phyloP scores from a whole-genome alignment of 2,113 vertebrate species.

The Paedocypris sp. region DNA sequence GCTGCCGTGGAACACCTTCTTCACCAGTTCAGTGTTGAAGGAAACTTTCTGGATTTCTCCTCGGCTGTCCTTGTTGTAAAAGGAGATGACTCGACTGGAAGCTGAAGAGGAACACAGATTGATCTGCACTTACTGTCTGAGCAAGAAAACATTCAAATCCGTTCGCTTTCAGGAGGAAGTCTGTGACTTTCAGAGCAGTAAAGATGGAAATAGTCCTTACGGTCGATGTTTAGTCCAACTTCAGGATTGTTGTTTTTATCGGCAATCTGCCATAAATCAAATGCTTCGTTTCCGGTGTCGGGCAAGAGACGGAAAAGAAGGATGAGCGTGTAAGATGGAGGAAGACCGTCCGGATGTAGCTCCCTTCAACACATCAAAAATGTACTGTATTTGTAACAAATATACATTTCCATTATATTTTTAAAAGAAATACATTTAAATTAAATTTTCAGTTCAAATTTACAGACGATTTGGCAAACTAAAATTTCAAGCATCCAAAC shows the following conservation, averaged over 20 bases:
- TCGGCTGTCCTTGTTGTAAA: slow-evolving; percentile 91
- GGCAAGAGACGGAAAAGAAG: slow-evolving; percentile 86
- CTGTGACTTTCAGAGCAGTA: no score
- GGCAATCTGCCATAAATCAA: slow-evolving; percentile 96
- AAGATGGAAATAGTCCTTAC: slow-evolving; percentile 61
- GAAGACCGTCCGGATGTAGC: slow-evolving; percentile 86
- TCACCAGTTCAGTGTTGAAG: slow-evolving; percentile 82
- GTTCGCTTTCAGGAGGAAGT: no score
- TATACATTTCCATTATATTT: no score
- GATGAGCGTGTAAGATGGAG: slow-evolving; percentile 85
- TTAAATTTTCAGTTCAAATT: no score
- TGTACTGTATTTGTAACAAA: no score
- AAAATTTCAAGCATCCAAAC: no score
- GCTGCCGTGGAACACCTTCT: slow-evolving; percentile 91
- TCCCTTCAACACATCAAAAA: no score
- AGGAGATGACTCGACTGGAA: slow-evolving; percentile 81
- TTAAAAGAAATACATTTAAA: no score
- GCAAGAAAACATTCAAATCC: no score
- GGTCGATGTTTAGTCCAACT: slow-evolving; percentile 84
- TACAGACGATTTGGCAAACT: no score
- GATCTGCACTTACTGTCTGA: slow-evolving; percentile 31
- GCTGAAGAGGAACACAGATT: slow-evolving; percentile 59
- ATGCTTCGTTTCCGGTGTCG: slow-evolving; percentile 76
- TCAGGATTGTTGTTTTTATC: slow-evolving; percentile 87
- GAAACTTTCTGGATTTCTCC: slow-evolving; percentile 81